Conservation (phyloP, 1,140 invertebrate species). For the Zaprionus gabonicus region DNA sequence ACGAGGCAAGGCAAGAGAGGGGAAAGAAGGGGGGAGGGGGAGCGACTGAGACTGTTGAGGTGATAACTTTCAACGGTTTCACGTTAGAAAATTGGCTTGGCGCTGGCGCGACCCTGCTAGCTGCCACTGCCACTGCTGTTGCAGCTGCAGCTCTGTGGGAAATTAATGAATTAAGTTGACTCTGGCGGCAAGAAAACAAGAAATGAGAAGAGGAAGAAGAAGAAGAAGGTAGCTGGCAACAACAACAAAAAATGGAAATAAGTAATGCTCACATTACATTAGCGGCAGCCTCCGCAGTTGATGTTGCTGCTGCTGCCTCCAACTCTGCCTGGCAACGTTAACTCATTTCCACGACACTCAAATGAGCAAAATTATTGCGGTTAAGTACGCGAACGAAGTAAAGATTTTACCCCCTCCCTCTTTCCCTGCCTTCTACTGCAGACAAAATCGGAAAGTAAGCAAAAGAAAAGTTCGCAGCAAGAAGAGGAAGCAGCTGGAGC, state of each 20-base stretch:
- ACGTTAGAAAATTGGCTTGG: slow-evolving; percentile 72
- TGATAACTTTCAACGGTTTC: slow-evolving; percentile 82
- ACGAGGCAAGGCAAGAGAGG: not conserved
- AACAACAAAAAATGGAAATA: slow-evolving; percentile 68
- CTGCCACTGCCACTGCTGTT: slow-evolving; percentile 21
- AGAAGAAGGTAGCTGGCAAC: slow-evolving; percentile 6
- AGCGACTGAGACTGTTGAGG: slow-evolving; percentile 44
- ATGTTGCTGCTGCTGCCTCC: slow-evolving; percentile 26
- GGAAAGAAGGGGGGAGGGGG: not conserved
- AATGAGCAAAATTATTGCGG: slow-evolving; percentile 83
- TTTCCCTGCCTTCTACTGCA: slow-evolving; percentile 38
- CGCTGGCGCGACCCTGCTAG: slow-evolving; percentile 25
- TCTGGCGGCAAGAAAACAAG: slow-evolving; percentile 57
- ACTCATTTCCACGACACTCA: slow-evolving; percentile 83
- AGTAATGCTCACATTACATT: slow-evolving; percentile 81
- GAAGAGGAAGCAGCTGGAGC: slow-evolving; percentile 28
- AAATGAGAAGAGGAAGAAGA: slow-evolving; percentile 17
- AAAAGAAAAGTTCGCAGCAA: slow-evolving; percentile 43
- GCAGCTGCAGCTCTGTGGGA: slow-evolving; percentile 61
- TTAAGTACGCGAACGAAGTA: slow-evolving; percentile 74
- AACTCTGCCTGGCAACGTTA: slow-evolving; percentile 61
- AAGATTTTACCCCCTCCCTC: slow-evolving; percentile 48
- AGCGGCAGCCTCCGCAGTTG: slow-evolving; percentile 34
- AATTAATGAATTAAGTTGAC: slow-evolving; percentile 78
- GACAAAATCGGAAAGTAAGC: slow-evolving; percentile 75